Base-by-base conservation (phyloP, 1,140 invertebrate genomes). In the Bombyx mandarina region DNA sequence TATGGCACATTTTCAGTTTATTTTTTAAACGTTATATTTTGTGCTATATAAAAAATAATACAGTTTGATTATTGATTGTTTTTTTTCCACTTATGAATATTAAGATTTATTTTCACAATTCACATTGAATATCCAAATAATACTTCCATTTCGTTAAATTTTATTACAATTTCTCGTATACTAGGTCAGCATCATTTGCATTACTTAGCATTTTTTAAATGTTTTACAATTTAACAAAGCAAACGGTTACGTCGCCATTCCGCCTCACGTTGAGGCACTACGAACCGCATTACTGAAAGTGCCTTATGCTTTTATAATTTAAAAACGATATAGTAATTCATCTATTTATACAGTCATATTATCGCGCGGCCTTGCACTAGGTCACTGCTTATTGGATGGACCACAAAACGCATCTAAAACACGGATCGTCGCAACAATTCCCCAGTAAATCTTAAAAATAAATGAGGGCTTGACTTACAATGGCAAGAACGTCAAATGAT, bases 31-130 rank as follows among this genome's bases (percentile, higher is more conserved):
- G 73, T 84, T 84, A 82, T 76, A 83, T 80, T 83, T 84, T 80
- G 83, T 84, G 78, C 83, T 82, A 82, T 74, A 82, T 86, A 82
- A 84, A 86, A 84, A 84, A 86, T 83, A 84, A 86, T 84, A 84
- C 81, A 84, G 78, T 86, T 73, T 75, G 67, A 86, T 83, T 82
- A 82, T 75, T 35, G 50, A 35, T 42, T 83, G 75, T 77, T 82
- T 79, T 77, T 77, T 70, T 82, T 76, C 77, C 73, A 71, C 71
- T 71, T 69, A 48, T 51, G 48, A 53, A 35, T 26, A 9, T 35
- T 10, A 35, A 22, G 50, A 51, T 51, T 47, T 10, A 9, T 35
- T 26, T 7, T 51, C 42, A 51, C 49, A 51, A 26, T 51, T 51
- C n/a, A 51, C 50, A 51, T 35, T 35, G 26, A 35, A 35, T 35